Evolutionary conservation across 2,797 vertebrate species (phyloP).

Genomic region (Sebastes vulpes): DNA sequence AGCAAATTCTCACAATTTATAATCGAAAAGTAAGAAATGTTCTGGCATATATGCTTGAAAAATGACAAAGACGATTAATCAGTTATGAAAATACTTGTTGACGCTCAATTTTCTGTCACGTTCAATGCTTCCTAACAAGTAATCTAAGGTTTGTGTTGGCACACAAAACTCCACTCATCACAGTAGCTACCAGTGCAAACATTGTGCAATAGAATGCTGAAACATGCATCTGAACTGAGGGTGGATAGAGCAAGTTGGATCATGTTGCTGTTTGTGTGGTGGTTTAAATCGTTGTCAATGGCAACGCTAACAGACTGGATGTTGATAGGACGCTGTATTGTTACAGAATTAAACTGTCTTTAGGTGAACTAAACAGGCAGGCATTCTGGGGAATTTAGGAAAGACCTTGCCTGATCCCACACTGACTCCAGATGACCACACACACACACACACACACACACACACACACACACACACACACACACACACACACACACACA

Average conservation of each 20-base stretch:
- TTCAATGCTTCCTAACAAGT: background rate
- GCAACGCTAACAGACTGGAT: background rate
- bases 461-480: too few species aligned
- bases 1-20: background rate
- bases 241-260: constrained; percentile 1
- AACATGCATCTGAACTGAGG: background rate
- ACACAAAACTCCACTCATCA: background rate
- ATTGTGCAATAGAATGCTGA: background rate
- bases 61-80: background rate
- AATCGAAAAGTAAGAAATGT: background rate
- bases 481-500: too few species aligned
- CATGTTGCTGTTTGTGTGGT: background rate
- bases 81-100: background rate
- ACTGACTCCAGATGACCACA: constrained; percentile 9
- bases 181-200: too few species aligned
- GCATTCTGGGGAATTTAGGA: constrained; percentile 7
- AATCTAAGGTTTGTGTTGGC: background rate
- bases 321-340: background rate
- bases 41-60: background rate
- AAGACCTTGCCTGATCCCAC: background rate
- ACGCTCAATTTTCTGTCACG: background rate
- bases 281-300: constrained; percentile 1
- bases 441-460: too few species aligned
- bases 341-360: background rate
- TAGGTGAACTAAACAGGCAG: background rate